Base-by-base conservation (phyloP, 2,113 vertebrate genomes). In the Percina caprodes region DNA sequence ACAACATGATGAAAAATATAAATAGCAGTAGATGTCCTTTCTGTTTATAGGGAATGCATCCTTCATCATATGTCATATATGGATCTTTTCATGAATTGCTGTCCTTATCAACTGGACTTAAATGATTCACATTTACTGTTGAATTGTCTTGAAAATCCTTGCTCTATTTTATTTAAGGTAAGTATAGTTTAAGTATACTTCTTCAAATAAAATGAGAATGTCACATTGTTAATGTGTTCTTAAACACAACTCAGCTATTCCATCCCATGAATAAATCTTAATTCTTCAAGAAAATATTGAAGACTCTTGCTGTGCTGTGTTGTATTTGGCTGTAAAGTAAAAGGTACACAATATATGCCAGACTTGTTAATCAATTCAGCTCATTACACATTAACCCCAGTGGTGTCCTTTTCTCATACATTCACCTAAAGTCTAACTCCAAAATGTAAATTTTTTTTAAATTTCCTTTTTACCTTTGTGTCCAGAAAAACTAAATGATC, bases 361-460 rank as follows among this genome's bases (percentile, higher is more conserved):
- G n/a, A 49, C 16, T 18, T 30, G 6, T 85, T 79, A 79, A 91
- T 89, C 84, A 84, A 65, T 79, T 69, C 75, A 66, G 71, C 74
- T 88, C 77, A 87, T 89, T 88, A 87, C 11, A 45, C 73, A 84
- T 60, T 51, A 77, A 84, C 84, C 82, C 82, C 35, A 30, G 69
- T 77, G 72, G 19, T 19, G 4, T 73, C 67, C 42, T 60, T 80
- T 65, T 65, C 62, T 75, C 46, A 51, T 61, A 49, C 1, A 9
- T 74, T 46, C 63, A 74, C 60, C 67, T 63, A 24, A 59, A 68
- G 46, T 59, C 23, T 35, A 19, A 49, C 54, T 46, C 9, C 1
- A 23, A 55, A 24, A 35, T n/a, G 33, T 18, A 4, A 9, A 42
- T 33, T 4, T 60, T 19, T 55, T 23, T 21, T 3, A n/a, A 7